Percentiles rank a stretch among this genome's conserved stretches.
These are phyloP conservation scores for Sarotherodon lohbergeri DNA, from an alignment of 2,113 vertebrate genomes.

Conservation along the genomic window DNA sequence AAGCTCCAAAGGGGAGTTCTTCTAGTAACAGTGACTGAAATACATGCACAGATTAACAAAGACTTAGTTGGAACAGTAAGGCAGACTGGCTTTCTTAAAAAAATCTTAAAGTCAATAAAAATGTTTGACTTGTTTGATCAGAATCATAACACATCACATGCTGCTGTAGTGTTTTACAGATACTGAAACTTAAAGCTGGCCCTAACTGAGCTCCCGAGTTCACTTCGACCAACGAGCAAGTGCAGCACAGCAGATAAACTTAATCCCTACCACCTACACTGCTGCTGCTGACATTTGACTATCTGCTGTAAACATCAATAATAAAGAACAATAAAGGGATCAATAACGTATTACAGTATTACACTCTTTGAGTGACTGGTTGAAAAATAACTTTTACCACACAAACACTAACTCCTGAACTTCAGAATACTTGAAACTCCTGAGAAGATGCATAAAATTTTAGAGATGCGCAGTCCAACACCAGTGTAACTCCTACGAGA, in stretches of 20 bases:
- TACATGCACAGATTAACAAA: neutral
- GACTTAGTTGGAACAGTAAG: neutral
- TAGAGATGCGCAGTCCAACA: neutral
- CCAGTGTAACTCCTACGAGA: neutral
- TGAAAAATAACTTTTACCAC: neutral
- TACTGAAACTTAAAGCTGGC: neutral
- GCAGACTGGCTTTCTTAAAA: neutral
- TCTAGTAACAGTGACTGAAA: neutral
- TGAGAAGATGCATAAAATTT: neutral
- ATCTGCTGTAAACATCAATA: neutral
- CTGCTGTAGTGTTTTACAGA: neutral
- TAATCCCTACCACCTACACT: neutral
- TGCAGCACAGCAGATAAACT: neutral
- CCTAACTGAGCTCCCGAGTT: neutral
- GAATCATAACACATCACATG: neutral
- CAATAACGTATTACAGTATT: neutral
- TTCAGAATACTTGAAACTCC: neutral
- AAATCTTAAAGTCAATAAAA: neutral
- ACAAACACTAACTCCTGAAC: neutral
- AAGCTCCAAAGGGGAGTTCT: neutral
- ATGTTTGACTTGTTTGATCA: neutral
- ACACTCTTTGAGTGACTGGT: neutral
- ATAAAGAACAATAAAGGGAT: neutral
- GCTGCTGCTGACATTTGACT: conserved; percentile 11
- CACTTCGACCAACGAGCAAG: neutral